Evolutionary conservation across 2,888 invertebrate species (phyloP).

Genomic region (Callinectes sapidus): DNA sequence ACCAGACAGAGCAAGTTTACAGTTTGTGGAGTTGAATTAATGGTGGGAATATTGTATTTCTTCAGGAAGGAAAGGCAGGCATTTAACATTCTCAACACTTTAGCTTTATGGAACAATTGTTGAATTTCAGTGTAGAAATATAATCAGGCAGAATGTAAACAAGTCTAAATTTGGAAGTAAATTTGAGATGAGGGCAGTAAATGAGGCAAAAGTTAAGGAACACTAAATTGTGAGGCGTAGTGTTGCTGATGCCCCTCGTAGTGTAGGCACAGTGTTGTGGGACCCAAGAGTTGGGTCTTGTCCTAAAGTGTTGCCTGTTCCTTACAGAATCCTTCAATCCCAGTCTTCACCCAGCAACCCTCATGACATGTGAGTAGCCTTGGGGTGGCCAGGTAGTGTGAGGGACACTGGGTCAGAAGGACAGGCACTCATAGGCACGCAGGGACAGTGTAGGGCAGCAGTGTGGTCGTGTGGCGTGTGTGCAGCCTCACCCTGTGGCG

Average conservation of each 20-base stretch:
- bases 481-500: not conserved
- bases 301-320: slow-evolving; percentile 60
- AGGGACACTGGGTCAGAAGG: slow-evolving; percentile 22
- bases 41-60: slow-evolving; percentile 1
- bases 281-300: slow-evolving; percentile 38
- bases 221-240: slow-evolving; percentile 1
- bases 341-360: slow-evolving; percentile 71
- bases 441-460: slow-evolving; percentile 13
- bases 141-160: not conserved
- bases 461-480: not conserved
- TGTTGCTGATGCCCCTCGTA: slow-evolving; percentile 3
- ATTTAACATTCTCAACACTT: not conserved
- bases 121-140: not conserved
- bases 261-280: slow-evolving; percentile 35
- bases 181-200: not conserved
- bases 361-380: slow-evolving; percentile 72
- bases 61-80: not conserved
- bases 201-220: not conserved
- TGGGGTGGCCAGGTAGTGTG: slow-evolving; percentile 47
- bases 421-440: slow-evolving; percentile 11
- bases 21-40: not conserved
- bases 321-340: slow-evolving; percentile 72
- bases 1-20: not conserved
- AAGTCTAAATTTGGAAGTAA: not conserved
- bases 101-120: not conserved